Conservation (phyloP, 2,113 vertebrate genomes). For the Condylura cristata region DNA sequence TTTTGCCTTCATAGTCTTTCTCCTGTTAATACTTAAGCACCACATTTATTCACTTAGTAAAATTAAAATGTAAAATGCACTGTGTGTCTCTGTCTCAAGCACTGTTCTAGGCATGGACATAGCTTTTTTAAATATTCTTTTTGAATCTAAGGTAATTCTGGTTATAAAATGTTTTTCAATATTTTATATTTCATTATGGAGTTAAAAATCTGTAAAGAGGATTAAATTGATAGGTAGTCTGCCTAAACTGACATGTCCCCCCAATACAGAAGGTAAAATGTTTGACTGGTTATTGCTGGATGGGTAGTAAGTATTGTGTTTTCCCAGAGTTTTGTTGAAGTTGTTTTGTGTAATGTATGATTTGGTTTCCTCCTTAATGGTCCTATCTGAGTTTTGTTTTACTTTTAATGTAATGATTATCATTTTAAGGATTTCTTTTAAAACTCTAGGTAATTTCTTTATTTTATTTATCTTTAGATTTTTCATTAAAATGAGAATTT, state of each 20-base stretch:
- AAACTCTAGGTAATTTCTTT: not conserved
- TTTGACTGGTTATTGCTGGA: not conserved
- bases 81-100: not conserved
- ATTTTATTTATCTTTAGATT: not conserved
- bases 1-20: not conserved
- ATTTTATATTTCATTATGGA: not conserved
- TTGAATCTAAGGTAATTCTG: not conserved
- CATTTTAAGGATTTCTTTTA: slow-evolving; percentile 41
- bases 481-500: slow-evolving; percentile 28
- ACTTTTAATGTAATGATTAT: not conserved
- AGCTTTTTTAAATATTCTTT: not conserved
- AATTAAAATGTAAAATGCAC: not conserved
- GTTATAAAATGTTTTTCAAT: not conserved
- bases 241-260: not conserved
- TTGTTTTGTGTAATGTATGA: slow-evolving; percentile 11
- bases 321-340: not conserved
- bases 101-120: not conserved
- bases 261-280: not conserved
- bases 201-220: not conserved
- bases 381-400: slow-evolving; percentile 14
- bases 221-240: slow-evolving; percentile 17
- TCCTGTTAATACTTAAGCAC: not conserved
- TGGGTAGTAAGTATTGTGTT: not conserved
- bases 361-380: slow-evolving; percentile 23
- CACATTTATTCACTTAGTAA: not conserved